Base-by-base conservation (phyloP, 2,797 vertebrate species). In the Macropodus opercularis region DNA sequence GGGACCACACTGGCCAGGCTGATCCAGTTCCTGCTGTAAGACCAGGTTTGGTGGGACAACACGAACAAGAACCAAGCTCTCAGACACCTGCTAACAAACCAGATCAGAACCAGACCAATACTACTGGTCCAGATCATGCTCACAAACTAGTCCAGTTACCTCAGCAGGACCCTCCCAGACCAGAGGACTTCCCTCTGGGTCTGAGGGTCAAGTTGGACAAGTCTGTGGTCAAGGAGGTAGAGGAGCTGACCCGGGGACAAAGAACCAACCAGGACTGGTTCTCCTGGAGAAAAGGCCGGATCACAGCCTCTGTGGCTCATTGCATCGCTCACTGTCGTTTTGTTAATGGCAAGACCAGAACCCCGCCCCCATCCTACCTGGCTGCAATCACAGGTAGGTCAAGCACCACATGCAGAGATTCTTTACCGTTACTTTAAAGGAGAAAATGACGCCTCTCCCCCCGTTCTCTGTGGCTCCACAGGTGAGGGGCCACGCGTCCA, bases 221-320 rank as follows among this genome's bases (percentile, higher is more conserved):
- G 9, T 0, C 15, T 21, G 42, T 85, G 19, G 86, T 92, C 50
- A 26, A 61, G 0, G 2, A 38, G 4, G 90, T 94, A 52, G 94
- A 95, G 72, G 43, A 66, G 39, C 79, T 85, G 66, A 95, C 94
- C 0, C 89, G 91, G 0, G 94, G 94, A 29, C 94, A 95, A 63
- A 75, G 88, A 3, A 72, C 43, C 1, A 94, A 94, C 64, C 83
- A 69, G 0, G 65, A 78, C 5, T 95, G 94, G 94, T 90, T 94
- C 1, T n/a, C 79, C 2, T 91, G 88, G 90, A 87, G 93, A 22
- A 69, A 88, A 46, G 92, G 94, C 81, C 91, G 94, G 5, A 93
- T 95, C 86, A 95, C 94, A 0, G 94, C 94, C 6, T 95, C 94
- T 0, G 18, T 89, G 3, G 93, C 91, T 24, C 89, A 93, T 58